Percentiles rank a stretch among this genome's conserved stretches.
Evolutionary conservation across 2,113 vertebrate genomes (phyloP).

Genomic region (Campylomormyrus numenius): DNA sequence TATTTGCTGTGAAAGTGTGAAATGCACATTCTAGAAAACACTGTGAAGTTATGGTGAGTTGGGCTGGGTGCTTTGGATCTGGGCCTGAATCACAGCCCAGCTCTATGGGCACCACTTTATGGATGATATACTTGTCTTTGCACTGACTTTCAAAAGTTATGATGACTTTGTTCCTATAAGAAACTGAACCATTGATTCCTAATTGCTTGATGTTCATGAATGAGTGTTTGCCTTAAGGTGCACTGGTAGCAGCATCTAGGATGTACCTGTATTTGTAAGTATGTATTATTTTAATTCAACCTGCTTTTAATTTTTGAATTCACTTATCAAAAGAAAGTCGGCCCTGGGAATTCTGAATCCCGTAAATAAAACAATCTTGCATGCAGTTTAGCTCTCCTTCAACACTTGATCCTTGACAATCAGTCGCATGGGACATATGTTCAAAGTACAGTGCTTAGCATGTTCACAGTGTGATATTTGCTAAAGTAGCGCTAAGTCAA

Average conservation of each 20-base stretch:
- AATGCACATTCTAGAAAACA: background rate
- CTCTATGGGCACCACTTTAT: background rate
- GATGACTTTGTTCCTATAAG: background rate
- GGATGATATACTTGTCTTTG: background rate
- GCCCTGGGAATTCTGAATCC: background rate
- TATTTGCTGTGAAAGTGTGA: background rate
- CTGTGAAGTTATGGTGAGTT: background rate
- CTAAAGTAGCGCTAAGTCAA: background rate
- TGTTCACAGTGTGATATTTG: background rate
- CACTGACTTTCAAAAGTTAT: background rate
- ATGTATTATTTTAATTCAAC: background rate
- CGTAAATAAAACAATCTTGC: background rate
- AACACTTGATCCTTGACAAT: background rate
- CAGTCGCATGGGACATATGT: background rate
- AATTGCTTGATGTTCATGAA: background rate
- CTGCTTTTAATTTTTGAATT: background rate
- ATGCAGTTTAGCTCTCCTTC: background rate
- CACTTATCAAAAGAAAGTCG: background rate
- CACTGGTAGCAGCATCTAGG: background rate
- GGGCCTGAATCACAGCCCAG: background rate
- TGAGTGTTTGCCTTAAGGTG: background rate
- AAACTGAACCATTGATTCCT: background rate
- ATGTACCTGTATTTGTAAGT: background rate
- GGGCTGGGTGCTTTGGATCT: background rate
- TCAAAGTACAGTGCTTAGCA: background rate